Base-by-base conservation (phyloP, 2,797 vertebrate genomes). In the Eulemur rubriventer region DNA sequence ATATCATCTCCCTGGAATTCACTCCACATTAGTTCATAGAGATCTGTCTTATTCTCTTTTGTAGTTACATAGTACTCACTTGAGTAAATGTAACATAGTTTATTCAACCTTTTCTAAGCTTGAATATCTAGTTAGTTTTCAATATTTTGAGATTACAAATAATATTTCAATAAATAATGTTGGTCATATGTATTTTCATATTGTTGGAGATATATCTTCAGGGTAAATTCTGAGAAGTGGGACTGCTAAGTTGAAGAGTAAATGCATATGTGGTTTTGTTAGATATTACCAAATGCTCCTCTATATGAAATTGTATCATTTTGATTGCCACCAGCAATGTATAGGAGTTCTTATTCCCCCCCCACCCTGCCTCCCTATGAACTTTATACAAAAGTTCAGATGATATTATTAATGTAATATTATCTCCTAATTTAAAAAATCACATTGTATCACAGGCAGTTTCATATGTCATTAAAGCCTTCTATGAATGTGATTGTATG, bases 141-240 rank as follows among this genome's bases (percentile, higher is more conserved):
- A 88, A 41, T 91, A 76, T 78, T 91, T 96, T 84, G 41, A 2
- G 80, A 89, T 73, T 61, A 84, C 8, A 85, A 55, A 30, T 92
- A 92, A 26, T 69, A 4, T 3, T 83, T 26, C 28, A 65, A 38
- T 67, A 93, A 78, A 91, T 95, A 88, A 84, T 26, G 11, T 57
- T 55, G 43, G 33, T 75, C 8, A 88, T 55, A 55, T n/a, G 7
- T 26, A 81, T 90, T 85, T 94, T 92, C 26, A 30, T 86, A 61
- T 43, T 93, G 22, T 80, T 80, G 30, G 9, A 95, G 28, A 30
- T 48, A 28, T 61, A 65, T n/a, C 38, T 82, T 95, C 28, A 86
- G 35, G 28, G 52, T 63, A 61, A 93, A 90, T 69, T 96, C 14
- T 90, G 67, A 89, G 43, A 76, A 41, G 43, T 55, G 26, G 16